Percentiles rank a stretch among this genome's conserved stretches.
Evolutionary conservation across 2,888 invertebrate genomes (phyloP).

Genomic region (Gortyna flavago): DNA sequence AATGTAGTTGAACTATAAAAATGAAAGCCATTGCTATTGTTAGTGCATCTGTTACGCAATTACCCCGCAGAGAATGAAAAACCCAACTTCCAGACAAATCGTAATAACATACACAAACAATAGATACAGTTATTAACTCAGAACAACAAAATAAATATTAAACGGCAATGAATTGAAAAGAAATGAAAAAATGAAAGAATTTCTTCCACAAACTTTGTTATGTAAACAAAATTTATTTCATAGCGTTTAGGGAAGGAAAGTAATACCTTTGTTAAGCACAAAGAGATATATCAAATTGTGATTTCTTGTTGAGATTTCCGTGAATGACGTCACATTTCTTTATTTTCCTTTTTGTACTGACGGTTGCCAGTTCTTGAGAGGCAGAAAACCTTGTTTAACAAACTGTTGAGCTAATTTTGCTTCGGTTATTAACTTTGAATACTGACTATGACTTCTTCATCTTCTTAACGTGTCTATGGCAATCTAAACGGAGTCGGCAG

Average conservation of each 20-base stretch:
- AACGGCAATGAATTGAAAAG: slow-evolving; percentile 4
- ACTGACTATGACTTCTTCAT: too few relatives aligned
- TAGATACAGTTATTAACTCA: not conserved
- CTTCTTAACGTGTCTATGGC: too few relatives aligned
- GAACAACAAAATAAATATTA: not conserved
- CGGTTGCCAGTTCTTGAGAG: not conserved
- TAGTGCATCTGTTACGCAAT: not conserved
- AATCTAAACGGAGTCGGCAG: too few relatives aligned
- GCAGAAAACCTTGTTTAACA: not conserved
- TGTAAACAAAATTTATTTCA: slow-evolving; percentile 48
- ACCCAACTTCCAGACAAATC: not conserved
- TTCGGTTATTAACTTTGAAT: not conserved
- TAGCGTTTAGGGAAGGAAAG: slow-evolving; percentile 24
- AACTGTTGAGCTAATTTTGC: not conserved
- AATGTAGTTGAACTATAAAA: not conserved
- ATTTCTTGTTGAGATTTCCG: slow-evolving; percentile 23
- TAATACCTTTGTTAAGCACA: slow-evolving; percentile 31
- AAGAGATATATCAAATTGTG: slow-evolving; percentile 30
- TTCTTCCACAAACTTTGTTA: slow-evolving; percentile 15
- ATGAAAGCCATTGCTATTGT: not conserved
- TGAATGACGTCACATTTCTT: slow-evolving; percentile 7
- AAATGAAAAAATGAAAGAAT: too few relatives aligned
- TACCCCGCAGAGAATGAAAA: not conserved
- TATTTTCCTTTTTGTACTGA: not conserved
- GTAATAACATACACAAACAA: not conserved